Evolutionary conservation across 2,888 invertebrate species (phyloP).

Genomic region (Drosophila lutescens): DNA sequence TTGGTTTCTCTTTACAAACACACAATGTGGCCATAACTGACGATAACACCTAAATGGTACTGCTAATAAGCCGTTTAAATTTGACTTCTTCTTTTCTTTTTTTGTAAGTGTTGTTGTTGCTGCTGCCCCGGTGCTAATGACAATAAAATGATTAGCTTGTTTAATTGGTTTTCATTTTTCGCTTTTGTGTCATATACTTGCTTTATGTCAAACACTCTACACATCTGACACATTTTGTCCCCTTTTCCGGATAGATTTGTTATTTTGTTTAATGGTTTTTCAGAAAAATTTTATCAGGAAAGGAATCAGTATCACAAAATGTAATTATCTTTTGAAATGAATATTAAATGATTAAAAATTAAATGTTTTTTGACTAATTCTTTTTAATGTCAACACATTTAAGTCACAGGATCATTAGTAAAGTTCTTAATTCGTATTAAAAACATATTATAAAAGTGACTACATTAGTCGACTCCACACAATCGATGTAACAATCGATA

Average conservation of each 20-base stretch:
- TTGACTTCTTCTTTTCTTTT: constrained; percentile 33
- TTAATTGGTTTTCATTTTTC: constrained; percentile 73
- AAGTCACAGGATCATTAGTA: too few relatives aligned
- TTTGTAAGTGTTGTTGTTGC: constrained; percentile 13
- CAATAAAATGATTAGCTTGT: constrained; percentile 81
- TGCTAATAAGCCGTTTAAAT: constrained; percentile 82
- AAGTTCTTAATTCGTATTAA: neutral
- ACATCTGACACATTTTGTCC: neutral
- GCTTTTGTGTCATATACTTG: constrained; percentile 59
- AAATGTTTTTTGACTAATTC: too few relatives aligned
- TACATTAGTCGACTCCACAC: neutral
- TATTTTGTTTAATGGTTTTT: neutral
- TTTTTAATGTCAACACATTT: too few relatives aligned
- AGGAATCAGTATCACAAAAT: too few relatives aligned
- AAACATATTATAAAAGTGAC: neutral
- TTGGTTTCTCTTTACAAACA: neutral
- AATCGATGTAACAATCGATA: neutral
- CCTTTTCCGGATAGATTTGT: neutral
- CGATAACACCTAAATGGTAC: constrained; percentile 65
- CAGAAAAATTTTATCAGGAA: too few relatives aligned
- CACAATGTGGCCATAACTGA: constrained; percentile 42
- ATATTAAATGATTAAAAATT: too few relatives aligned
- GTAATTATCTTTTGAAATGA: too few relatives aligned
- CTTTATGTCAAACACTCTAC: constrained; percentile 13
- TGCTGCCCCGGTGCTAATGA: constrained; percentile 73